Conservation (phyloP, 2,888 invertebrate genomes). For the Apodemia zela region DNA sequence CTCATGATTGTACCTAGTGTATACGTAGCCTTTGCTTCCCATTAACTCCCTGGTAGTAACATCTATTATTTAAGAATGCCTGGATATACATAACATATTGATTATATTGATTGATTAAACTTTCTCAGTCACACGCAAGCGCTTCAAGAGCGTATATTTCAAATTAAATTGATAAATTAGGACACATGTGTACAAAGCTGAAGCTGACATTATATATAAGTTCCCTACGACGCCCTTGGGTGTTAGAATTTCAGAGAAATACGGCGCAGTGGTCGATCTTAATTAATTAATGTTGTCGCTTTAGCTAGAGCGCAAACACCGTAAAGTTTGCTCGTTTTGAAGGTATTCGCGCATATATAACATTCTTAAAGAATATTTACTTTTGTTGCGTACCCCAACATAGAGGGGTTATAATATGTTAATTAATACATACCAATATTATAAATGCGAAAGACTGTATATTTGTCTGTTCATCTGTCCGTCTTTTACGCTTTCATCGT, state of each 20-base stretch:
- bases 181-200: slow-evolving; percentile 5
- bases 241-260: slow-evolving; percentile 17
- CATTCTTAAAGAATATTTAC: too few relatives aligned
- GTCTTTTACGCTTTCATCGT: too few relatives aligned
- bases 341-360: not conserved
- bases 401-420: too few relatives aligned
- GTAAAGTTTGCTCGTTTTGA: slow-evolving; percentile 9
- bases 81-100: not conserved
- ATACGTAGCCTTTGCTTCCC: too few relatives aligned
- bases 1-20: too few relatives aligned
- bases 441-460: too few relatives aligned
- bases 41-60: too few relatives aligned
- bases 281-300: slow-evolving; percentile 22
- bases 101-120: not conserved
- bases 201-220: slow-evolving; percentile 11
- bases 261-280: slow-evolving; percentile 21
- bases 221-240: slow-evolving; percentile 21
- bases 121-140: not conserved
- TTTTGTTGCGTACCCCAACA: too few relatives aligned
- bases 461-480: too few relatives aligned
- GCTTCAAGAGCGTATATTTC: not conserved
- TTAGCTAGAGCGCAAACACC: slow-evolving; percentile 15
- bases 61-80: too few relatives aligned
- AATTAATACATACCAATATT: too few relatives aligned
- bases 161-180: slow-evolving; percentile 14